phyloP scores from a whole-genome alignment of 1,140 invertebrate genomes.

The Delia radicum region DNA sequence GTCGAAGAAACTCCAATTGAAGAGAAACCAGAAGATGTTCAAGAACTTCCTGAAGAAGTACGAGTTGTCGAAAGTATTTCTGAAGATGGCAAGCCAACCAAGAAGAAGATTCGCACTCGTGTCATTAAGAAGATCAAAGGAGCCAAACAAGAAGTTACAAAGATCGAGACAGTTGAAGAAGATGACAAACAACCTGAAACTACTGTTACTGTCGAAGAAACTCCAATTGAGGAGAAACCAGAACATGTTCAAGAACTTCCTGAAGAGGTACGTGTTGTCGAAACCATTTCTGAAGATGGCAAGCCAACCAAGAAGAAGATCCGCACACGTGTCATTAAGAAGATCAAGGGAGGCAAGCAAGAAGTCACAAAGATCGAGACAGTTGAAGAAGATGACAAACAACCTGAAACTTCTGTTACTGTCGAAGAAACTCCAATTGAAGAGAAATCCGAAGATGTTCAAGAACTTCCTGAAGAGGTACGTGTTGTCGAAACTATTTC shows the following conservation, averaged over 20 bases:
- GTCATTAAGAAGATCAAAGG: background rate
- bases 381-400: background rate
- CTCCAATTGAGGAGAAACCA: background rate
- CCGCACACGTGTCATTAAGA: background rate
- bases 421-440: background rate
- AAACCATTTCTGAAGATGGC: background rate
- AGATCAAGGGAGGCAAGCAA: background rate
- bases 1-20: background rate
- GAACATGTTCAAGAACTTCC: background rate
- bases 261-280: background rate
- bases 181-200: conserved; percentile 1
- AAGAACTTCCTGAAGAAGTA: background rate
- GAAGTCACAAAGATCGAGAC: background rate
- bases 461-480: background rate
- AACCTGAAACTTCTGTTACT: background rate
- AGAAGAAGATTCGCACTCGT: background rate
- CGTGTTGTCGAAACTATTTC: background rate
- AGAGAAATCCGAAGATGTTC: background rate
- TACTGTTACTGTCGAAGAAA: background rate
- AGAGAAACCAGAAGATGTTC: background rate
- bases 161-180: background rate
- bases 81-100: background rate
- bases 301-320: background rate
- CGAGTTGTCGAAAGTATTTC: background rate
- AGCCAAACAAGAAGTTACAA: background rate